Percentiles rank a stretch among this genome's conserved stretches.
These are phyloP conservation scores for Perccottus glenii DNA, from an alignment of 2,113 vertebrate species.

Conservation along the genomic window DNA sequence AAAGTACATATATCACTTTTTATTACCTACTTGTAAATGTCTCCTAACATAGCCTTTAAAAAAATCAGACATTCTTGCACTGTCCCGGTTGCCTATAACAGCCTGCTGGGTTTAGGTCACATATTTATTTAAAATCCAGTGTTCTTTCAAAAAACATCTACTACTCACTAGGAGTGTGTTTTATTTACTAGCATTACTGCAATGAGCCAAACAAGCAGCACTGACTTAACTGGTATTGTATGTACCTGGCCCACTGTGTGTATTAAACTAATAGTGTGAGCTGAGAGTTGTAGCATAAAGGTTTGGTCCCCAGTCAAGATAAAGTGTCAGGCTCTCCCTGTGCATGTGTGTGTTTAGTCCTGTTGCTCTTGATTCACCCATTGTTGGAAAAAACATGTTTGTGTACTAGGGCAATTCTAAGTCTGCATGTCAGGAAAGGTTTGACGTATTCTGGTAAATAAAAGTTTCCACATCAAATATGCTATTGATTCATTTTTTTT, in stretches of 20 bases:
- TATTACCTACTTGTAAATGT: slow-evolving; percentile 2
- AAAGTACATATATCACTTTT: slow-evolving; percentile 1
- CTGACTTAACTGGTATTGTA: background rate
- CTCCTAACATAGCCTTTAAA: background rate
- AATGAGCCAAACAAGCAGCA: background rate
- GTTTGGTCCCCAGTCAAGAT: slow-evolving; percentile 8
- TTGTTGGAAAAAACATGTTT: background rate
- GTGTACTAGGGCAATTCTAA: background rate
- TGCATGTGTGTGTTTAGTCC: background rate
- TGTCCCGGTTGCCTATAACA: background rate
- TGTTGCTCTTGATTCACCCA: background rate
- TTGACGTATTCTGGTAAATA: no score
- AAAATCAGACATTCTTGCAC: background rate
- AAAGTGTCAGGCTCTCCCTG: slow-evolving; percentile 1
- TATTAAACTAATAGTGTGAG: background rate
- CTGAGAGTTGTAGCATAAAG: background rate
- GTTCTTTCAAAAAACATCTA: slow-evolving; percentile 2
- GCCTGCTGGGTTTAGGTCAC: slow-evolving; percentile 3
- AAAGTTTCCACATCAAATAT: no score
- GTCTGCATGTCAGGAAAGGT: background rate
- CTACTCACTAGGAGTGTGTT: slow-evolving; percentile 2
- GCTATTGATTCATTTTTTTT: no score
- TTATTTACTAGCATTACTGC: slow-evolving; percentile 2
- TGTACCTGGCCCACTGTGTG: no score
- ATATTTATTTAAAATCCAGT: background rate